Base-by-base conservation (phyloP, 2,888 invertebrate species). In the Trachelus tabidus region DNA sequence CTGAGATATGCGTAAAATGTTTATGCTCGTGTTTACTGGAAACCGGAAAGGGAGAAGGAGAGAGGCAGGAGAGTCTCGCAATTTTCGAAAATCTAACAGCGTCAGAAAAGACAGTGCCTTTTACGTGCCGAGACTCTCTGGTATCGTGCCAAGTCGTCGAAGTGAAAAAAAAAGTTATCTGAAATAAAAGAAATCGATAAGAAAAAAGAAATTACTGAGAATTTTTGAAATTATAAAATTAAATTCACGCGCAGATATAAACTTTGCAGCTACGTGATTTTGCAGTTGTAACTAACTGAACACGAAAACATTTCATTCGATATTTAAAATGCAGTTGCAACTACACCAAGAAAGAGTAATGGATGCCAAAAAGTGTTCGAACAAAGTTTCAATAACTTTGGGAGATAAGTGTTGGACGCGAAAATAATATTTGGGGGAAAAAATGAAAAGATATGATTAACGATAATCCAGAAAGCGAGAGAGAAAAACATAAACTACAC, bases 321-420 rank as follows among this genome's bases (percentile, higher is more conserved):
- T 9, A 15, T 23, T 56, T 56, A 56, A 56, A 23, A 4, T 6
- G 23, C 23, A 56, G 40, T 56, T 56, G 23, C 40, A 9, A 56
- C 23, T 23, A 23, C 40, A 56, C 23, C 6, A 6, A 56, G 40
- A 23, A 56, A 23, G 40, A 56, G 80, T 71, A 82, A 79, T 81
- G 82, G 82, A 82, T 84, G 84, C 82, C 83, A 83, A 84, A 84
- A 83, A 83, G 83, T 84, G 83, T 84, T 84, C 83, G 81, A 81
- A 79, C 76, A 23, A 56, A 56, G 23, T 56, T 56, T 6, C 4
- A 23, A 56, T 56, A 4, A 23, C 40, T 40, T 40, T 56, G 23
- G 2, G 40, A 23, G 23, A 23, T 23, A 56, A 56, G 9, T 23
- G 23, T 56, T 9, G 40, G 9, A 2, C 15, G 40, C 6, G 23